Evolutionary conservation across 2,888 invertebrate species (phyloP).

Genomic region (Argyresthia goedartella): DNA sequence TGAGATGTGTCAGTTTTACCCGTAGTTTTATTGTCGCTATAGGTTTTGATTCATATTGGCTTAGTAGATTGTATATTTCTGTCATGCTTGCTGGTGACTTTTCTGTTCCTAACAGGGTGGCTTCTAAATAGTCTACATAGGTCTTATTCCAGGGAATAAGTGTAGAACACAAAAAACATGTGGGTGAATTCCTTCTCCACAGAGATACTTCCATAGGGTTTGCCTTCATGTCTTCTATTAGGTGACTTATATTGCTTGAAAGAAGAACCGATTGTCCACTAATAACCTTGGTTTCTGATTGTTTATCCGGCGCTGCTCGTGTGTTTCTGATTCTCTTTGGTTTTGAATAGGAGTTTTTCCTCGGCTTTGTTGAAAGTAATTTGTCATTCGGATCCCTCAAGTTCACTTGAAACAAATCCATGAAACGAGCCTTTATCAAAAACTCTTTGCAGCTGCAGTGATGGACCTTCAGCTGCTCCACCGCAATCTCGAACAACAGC

Average conservation of each 20-base stretch:
- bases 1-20: not conserved
- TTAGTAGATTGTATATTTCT: conserved; percentile 31
- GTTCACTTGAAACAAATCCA: conserved; percentile 37
- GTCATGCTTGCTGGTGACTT: conserved; percentile 18
- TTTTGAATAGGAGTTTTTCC: no score
- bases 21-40: conserved; percentile 24
- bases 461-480: conserved; percentile 35
- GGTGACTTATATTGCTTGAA: conserved; percentile 20
- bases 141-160: conserved; percentile 35
- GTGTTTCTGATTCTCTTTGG: not conserved
- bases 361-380: conserved; percentile 16
- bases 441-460: conserved; percentile 30
- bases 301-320: conserved; percentile 10
- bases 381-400: not conserved
- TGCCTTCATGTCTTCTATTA: conserved; percentile 34
- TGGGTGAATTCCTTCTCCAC: conserved; percentile 24
- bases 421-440: conserved; percentile 33
- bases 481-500: conserved; percentile 45
- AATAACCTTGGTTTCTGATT: conserved; percentile 18
- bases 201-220: conserved; percentile 40
- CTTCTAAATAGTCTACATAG: conserved; percentile 25
- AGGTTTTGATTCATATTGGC: conserved; percentile 34
- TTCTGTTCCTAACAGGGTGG: not conserved
- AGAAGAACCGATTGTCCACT: conserved; percentile 26
- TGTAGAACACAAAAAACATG: conserved; percentile 30